Conservation (phyloP, 2,113 vertebrate genomes). For the Erinaceus europaeus region DNA sequence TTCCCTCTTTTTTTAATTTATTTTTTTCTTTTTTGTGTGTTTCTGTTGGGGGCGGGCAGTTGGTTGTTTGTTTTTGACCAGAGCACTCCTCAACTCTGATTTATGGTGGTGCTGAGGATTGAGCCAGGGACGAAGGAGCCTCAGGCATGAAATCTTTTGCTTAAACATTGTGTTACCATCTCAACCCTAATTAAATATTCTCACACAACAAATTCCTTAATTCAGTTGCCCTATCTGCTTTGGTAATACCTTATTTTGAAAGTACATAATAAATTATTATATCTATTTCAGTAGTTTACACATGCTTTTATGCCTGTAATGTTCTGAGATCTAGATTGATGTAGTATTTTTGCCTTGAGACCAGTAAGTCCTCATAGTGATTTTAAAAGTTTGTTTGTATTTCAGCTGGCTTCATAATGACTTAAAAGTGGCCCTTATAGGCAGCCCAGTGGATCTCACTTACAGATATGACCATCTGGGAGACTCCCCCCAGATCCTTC, state of each 20-base stretch:
- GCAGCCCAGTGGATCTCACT: slow-evolving; percentile 91
- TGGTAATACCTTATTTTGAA: slow-evolving; percentile 30
- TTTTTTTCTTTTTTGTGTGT: neutral
- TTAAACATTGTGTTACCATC: too few relatives aligned
- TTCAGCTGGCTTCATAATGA: slow-evolving; percentile 98
- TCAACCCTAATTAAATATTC: too few relatives aligned
- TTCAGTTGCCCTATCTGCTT: too few relatives aligned
- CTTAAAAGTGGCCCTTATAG: slow-evolving; percentile 91
- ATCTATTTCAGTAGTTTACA: neutral
- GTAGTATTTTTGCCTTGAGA: neutral
- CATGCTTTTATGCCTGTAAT: neutral
- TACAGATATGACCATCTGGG: slow-evolving; percentile 94
- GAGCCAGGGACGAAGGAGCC: too few relatives aligned
- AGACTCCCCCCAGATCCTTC: slow-evolving; percentile 89
- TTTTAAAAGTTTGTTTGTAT: slow-evolving; percentile 66
- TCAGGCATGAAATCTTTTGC: too few relatives aligned
- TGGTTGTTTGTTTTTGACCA: too few relatives aligned
- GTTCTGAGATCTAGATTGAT: slow-evolving; percentile 40
- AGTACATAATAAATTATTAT: neutral
- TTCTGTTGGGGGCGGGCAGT: too few relatives aligned
- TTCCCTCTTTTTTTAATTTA: neutral
- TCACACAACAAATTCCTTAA: too few relatives aligned
- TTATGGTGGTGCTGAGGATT: too few relatives aligned
- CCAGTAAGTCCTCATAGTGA: neutral
- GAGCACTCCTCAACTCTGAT: too few relatives aligned